phyloP scores from a whole-genome alignment of 2,797 vertebrate genomes.

The Takifugu ocellatus region DNA sequence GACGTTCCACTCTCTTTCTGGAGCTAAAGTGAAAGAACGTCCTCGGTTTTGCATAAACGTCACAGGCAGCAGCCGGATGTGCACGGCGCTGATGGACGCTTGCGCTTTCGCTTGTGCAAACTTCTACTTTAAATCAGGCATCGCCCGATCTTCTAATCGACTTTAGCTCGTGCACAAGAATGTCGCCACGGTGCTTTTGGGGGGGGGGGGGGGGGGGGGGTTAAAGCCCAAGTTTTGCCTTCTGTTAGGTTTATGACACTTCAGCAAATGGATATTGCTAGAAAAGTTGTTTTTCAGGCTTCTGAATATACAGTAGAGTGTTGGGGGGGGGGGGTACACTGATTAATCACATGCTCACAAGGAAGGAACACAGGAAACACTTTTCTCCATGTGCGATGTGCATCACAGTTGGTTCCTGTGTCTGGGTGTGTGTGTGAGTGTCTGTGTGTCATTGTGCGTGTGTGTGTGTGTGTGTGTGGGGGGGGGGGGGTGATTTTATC shows the following conservation, averaged over 20 bases:
- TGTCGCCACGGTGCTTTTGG: neutral
- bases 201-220: too few relatives aligned
- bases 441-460: too few relatives aligned
- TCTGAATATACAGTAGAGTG: neutral
- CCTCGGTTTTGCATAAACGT: constrained; percentile 4
- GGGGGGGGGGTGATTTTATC: constrained; percentile 19
- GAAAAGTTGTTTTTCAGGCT: constrained; percentile 1
- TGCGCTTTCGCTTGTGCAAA: neutral
- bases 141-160: neutral
- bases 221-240: neutral
- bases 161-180: neutral
- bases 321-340: neutral
- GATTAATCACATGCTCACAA: constrained; percentile 34
- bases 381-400: constrained; percentile 22
- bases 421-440: constrained; percentile 7
- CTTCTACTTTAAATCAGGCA: neutral
- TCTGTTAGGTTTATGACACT: too few relatives aligned
- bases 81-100: neutral
- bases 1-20: constrained; percentile 11
- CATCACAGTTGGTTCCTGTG: constrained; percentile 18
- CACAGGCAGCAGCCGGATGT: neutral
- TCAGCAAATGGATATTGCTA: too few relatives aligned
- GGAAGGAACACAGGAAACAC: constrained; percentile 42
- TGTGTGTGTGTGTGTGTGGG: neutral
- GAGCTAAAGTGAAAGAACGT: constrained; percentile 27